phyloP scores from a whole-genome alignment of 2,113 vertebrate genomes.

The Cyprinodon variegatus region DNA sequence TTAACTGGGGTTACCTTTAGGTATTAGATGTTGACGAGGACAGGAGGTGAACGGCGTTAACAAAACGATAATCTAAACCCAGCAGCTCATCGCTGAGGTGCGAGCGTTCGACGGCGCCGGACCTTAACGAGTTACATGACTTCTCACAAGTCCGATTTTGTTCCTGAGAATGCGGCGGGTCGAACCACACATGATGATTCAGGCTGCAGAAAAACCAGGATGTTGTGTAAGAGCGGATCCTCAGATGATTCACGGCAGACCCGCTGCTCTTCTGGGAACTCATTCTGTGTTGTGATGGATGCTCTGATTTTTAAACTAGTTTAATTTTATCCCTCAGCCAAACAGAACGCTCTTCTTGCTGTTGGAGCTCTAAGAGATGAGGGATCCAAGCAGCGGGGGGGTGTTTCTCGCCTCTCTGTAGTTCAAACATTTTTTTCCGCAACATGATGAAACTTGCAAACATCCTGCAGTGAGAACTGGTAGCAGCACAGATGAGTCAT shows the following conservation, averaged over 20 bases:
- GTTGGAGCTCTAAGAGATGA: not conserved
- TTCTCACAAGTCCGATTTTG: not conserved
- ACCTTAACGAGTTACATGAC: not conserved
- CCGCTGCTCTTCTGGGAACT: not conserved
- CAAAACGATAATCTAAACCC: too few relatives aligned
- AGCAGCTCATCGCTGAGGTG: too few relatives aligned
- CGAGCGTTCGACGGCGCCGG: too few relatives aligned
- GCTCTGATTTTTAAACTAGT: too few relatives aligned
- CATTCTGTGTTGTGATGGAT: not conserved
- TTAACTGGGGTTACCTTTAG: too few relatives aligned
- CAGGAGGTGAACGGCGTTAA: too few relatives aligned
- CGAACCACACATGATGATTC: slow-evolving; percentile 14
- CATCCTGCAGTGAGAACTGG: slow-evolving; percentile 27
- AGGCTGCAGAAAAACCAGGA: not conserved
- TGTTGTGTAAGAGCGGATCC: slow-evolving; percentile 33
- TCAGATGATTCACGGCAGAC: slow-evolving; percentile 9
- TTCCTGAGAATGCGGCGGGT: not conserved
- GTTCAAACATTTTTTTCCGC: slow-evolving; percentile 4
- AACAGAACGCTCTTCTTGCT: not conserved
- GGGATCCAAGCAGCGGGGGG: too few relatives aligned
- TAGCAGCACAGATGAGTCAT: slow-evolving; percentile 39
- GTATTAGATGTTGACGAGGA: too few relatives aligned
- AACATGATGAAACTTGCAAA: slow-evolving; percentile 48
- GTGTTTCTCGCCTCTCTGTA: not conserved
- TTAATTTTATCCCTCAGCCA: not conserved